phyloP scores from a whole-genome alignment of 37 sponge, comb jelly and placozoan species.

The Spongia lamella region DNA sequence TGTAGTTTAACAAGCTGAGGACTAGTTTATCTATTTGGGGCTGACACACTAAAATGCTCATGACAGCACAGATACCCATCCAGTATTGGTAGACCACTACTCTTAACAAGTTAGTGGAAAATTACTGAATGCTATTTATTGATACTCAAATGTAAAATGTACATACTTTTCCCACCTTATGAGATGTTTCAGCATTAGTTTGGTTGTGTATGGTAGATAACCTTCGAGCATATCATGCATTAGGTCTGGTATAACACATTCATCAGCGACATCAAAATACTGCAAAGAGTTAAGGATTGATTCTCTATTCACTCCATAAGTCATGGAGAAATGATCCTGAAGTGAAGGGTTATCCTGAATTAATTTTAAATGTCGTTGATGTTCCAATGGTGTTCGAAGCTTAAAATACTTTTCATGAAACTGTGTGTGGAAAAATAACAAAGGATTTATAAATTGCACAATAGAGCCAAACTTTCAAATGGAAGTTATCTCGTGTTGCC shows the following conservation, averaged over 20 bases:
- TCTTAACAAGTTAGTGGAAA: too few species aligned
- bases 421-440: not conserved
- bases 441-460: too few species aligned
- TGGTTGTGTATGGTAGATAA: conserved; percentile 16
- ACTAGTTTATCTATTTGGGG: too few species aligned
- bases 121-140: too few species aligned
- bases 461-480: too few species aligned
- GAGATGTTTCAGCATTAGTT: too few species aligned
- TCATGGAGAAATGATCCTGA: conserved; percentile 2
- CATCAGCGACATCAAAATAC: conserved; percentile 19
- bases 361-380: conserved; percentile 15
- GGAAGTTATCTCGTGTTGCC: conserved; percentile 11
- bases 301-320: conserved; percentile 15
- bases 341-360: not conserved
- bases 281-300: not conserved
- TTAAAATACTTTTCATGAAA: conserved; percentile 25
- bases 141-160: too few species aligned
- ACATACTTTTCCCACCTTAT: too few species aligned
- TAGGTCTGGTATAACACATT: conserved; percentile 33
- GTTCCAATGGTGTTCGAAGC: not conserved
- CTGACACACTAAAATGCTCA: too few species aligned
- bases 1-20: too few species aligned
- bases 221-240: conserved; percentile 53
- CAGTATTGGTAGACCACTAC: too few species aligned
- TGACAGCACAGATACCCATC: too few species aligned